phyloP scores from a whole-genome alignment of 2,113 vertebrate genomes.

The Tragelaphus scriptus region DNA sequence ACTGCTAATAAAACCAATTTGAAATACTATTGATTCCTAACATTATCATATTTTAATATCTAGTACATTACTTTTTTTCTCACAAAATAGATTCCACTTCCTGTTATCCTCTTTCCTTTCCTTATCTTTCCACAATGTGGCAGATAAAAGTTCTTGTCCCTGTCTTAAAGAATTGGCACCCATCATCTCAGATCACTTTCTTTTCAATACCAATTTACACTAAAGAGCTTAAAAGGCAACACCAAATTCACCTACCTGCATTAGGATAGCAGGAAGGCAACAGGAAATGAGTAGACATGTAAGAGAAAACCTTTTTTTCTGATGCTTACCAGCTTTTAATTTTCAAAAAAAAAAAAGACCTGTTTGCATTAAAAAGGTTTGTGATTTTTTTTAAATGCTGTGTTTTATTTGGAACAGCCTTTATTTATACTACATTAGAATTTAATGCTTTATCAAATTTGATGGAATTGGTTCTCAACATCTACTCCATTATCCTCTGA shows the following conservation, averaged over 20 bases:
- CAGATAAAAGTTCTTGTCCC: neutral
- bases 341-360: neutral
- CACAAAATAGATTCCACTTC: neutral
- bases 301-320: neutral
- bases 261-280: neutral
- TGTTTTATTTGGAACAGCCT: neutral
- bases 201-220: neutral
- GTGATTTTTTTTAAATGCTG: neutral
- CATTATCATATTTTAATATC: neutral
- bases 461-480: neutral
- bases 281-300: neutral
- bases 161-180: neutral
- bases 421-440: neutral
- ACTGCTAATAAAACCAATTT: neutral
- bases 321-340: neutral
- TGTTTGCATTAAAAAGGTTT: neutral
- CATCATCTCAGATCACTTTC: neutral
- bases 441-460: neutral
- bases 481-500: neutral
- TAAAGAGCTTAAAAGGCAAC: neutral
- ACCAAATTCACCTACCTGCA: neutral
- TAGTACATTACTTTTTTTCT: neutral
- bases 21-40: neutral
- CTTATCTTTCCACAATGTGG: neutral
- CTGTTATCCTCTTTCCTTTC: neutral